Conservation (phyloP, 2,888 invertebrate species). For the Calameuta filiformis region DNA sequence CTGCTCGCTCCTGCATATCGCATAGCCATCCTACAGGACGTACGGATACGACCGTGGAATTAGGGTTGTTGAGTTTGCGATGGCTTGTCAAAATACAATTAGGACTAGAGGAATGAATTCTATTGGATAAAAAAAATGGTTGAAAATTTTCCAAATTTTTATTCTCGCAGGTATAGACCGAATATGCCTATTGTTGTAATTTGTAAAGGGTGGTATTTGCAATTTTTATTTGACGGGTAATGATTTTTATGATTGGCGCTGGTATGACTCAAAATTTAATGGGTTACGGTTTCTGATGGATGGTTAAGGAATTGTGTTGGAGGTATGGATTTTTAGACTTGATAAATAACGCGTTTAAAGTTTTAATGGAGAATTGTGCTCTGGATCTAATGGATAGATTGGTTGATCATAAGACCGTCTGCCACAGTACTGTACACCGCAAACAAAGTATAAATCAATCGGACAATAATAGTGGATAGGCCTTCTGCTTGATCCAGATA, state of each 20-base stretch:
- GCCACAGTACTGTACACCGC: slow-evolving; percentile 37
- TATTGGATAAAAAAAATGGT: neutral
- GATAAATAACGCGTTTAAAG: neutral
- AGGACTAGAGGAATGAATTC: neutral
- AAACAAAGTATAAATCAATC: slow-evolving; percentile 65
- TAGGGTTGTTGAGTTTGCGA: neutral
- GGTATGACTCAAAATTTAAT: neutral
- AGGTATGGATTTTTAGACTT: neutral
- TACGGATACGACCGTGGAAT: neutral
- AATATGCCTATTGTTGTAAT: neutral
- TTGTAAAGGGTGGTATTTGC: neutral
- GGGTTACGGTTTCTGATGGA: neutral
- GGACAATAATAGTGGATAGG: slow-evolving; percentile 50
- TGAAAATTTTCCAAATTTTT: neutral
- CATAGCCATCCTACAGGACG: neutral
- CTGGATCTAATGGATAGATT: neutral
- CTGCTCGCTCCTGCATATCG: slow-evolving; percentile 28
- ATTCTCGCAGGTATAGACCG: rapidly evolving
- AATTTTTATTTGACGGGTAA: neutral
- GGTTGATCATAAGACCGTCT: slow-evolving; percentile 18
- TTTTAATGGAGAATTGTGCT: neutral
- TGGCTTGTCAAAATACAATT: slow-evolving; percentile 3
- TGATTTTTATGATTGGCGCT: neutral
- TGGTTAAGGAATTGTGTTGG: neutral
- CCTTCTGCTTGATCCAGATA: slow-evolving; percentile 51